Evolutionary conservation across 2,888 invertebrate genomes (phyloP), one percentile per base, ranked within the genome.

Genomic region (Xestia ashworthii): DNA sequence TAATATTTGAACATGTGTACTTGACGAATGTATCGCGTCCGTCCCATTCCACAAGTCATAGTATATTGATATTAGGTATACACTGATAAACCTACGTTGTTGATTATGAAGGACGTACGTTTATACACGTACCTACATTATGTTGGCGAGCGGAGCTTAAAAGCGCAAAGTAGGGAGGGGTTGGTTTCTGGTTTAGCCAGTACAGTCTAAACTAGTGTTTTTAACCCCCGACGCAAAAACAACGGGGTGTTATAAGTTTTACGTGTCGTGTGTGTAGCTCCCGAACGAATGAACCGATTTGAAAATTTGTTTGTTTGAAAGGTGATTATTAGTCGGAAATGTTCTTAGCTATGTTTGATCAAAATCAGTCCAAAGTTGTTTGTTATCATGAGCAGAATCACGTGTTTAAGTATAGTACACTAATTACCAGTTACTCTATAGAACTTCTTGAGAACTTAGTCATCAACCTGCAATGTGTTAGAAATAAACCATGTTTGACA

Each of bases 1-100:
- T 84, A 74, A 78, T 82, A 76, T 82, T 75, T 85, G 71, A 83
- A 60, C 44, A 38, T 48, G 55, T 73, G 53, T 58, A 62, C 70
- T 75, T 76, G 64, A 60, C n/a, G 48, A 75, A 80, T 71, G 44
- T 72, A 38, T 71, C 38, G 80, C 38, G 48, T 50, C 50, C 32
- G 65, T 6, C 25, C 41, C 44, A 22, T 44, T 58, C 46, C 48
- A 65, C 19, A 32, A 48, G 53, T 64, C n/a, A 48, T 19, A 12
- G 16, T 22, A 41, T 67, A 48, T 78, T 58, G 44, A 48, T 70
- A 58, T 44, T 50, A 44, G 60, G 8, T 41, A 46, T 38, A 66
- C n/a, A 46, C 14, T 55, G 53, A 9, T 4, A n/a, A n/a, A 16
- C 12, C 1, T 38, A 65, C 32, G 50, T n/a, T 50, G 22, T 75